Evolutionary conservation across 2,113 vertebrate species (phyloP).

Genomic region (Leptocoma aspasia): DNA sequence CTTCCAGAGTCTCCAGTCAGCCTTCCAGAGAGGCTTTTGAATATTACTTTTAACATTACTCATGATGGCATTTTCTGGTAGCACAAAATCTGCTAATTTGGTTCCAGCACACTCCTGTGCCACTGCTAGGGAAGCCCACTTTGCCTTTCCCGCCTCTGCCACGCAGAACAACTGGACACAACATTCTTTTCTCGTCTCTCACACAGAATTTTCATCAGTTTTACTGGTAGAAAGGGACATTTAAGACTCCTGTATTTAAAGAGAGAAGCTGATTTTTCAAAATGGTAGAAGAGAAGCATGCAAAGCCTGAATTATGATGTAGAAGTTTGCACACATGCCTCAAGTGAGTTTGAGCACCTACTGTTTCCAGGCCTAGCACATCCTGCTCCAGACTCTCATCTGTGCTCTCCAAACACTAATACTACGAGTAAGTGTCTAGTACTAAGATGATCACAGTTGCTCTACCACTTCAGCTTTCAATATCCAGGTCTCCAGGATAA

Average conservation of each 20-base stretch:
- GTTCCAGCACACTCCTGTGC: not conserved
- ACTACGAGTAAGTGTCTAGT: not conserved
- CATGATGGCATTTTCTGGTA: not conserved
- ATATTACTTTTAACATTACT: not conserved
- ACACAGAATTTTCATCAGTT: not conserved
- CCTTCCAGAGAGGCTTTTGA: not conserved
- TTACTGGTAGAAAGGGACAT: not conserved
- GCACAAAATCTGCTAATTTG: not conserved
- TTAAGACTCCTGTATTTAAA: not conserved
- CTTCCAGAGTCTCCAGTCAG: not conserved
- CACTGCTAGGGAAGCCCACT: not conserved
- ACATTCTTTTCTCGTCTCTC: not conserved
- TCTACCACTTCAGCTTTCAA: not conserved
- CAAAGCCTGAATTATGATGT: not conserved
- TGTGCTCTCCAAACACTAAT: not conserved
- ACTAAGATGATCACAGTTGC: not conserved
- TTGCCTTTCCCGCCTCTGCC: not conserved
- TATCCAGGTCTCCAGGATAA: not conserved
- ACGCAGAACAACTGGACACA: accelerated
- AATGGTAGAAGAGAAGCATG: not conserved
- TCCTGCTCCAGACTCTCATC: not conserved
- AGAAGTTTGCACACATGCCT: not conserved
- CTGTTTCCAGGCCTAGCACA: not conserved
- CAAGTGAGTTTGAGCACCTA: not conserved
- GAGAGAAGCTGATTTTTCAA: not conserved